Evolutionary conservation across 1,140 invertebrate species (phyloP), one percentile per base, ranked within the genome.

Genomic region (Augochlora pura): DNA sequence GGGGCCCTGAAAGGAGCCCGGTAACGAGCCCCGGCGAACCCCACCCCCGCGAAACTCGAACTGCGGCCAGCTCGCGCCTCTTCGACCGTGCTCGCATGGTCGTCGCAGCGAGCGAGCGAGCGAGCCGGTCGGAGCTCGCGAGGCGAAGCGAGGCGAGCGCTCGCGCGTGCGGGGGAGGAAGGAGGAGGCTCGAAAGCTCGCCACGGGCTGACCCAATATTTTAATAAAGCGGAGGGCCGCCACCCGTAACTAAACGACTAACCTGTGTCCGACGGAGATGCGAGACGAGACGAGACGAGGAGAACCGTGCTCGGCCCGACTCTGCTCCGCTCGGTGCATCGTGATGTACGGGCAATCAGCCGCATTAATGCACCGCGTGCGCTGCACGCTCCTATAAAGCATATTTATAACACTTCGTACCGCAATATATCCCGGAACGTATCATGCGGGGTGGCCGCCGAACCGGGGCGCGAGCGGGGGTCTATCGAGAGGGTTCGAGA

Each of bases 311-410:
- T 49, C 60, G 71, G 60, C 78, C 71, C 73, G 70, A 73, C 66
- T 0, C 67, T 68, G 81, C 83, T 54, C 65, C 74, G 60, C 78
- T 69, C 73, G 70, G 75, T 64, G 72, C 84, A 82, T 83, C 81
- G 74, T 92, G 91, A 92, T 92, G 85, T 92, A 92, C 91, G 91
- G 84, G 90, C 91, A 91, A 92, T 92, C 91, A 92, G 87, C 87
- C 86, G 88, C 89, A 91, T 92, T 92, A 91, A 92, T 91, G 89
- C 89, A 86, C 87, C 86, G 89, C 89, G 86, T 88, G 85, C 83
- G 86, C 81, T 84, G 82, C 86, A 83, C 86, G 78, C 84, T 84
- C 70, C 82, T 87, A 88, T 89, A 90, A 91, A 90, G 87, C 82
- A 88, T 90, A 91, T 91, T 91, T 91, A 91, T 91, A 90, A 91